phyloP scores from a whole-genome alignment of 2,888 invertebrate genomes.

The Halictus ligatus region DNA sequence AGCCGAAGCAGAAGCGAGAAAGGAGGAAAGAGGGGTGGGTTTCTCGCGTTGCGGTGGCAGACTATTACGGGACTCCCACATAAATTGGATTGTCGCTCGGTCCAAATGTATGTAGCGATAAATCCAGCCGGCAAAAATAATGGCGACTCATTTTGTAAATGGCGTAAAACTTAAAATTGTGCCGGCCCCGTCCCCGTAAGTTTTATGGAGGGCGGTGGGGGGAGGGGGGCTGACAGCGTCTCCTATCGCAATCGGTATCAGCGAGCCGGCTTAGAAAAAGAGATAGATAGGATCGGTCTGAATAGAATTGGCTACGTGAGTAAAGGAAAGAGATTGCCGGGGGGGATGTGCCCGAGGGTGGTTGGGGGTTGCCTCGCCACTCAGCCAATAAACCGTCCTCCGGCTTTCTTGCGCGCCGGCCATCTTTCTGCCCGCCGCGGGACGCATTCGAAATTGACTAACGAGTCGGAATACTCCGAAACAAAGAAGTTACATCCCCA shows the following conservation, averaged over 20 bases:
- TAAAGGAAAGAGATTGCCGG: constrained; percentile 61
- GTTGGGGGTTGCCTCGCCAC: constrained; percentile 20
- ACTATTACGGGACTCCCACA: constrained; percentile 83
- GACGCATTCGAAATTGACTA: constrained; percentile 77
- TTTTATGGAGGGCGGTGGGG: constrained; percentile 68
- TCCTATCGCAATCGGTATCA: constrained; percentile 72
- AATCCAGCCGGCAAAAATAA: constrained; percentile 82
- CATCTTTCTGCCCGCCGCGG: constrained; percentile 23
- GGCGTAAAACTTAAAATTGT: constrained; percentile 83
- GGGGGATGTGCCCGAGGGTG: not conserved
- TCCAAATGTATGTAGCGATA: constrained; percentile 83
- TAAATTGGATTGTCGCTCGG: constrained; percentile 82
- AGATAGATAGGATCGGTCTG: constrained; percentile 55
- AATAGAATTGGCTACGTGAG: constrained; percentile 67
- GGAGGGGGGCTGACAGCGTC: constrained; percentile 67
- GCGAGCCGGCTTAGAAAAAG: constrained; percentile 63
- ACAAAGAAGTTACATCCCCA: not conserved
- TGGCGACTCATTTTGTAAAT: constrained; percentile 84
- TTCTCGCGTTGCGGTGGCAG: constrained; percentile 81
- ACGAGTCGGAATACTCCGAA: constrained; percentile 35
- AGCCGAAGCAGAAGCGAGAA: constrained; percentile 61
- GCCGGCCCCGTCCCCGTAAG: constrained; percentile 68
- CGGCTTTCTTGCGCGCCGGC: constrained; percentile 43
- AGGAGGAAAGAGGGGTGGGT: constrained; percentile 70
- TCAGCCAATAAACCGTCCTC: constrained; percentile 49